These are phyloP conservation scores for Glossophaga mutica DNA, from an alignment of 2,797 vertebrate species.

Conservation along the genomic window DNA sequence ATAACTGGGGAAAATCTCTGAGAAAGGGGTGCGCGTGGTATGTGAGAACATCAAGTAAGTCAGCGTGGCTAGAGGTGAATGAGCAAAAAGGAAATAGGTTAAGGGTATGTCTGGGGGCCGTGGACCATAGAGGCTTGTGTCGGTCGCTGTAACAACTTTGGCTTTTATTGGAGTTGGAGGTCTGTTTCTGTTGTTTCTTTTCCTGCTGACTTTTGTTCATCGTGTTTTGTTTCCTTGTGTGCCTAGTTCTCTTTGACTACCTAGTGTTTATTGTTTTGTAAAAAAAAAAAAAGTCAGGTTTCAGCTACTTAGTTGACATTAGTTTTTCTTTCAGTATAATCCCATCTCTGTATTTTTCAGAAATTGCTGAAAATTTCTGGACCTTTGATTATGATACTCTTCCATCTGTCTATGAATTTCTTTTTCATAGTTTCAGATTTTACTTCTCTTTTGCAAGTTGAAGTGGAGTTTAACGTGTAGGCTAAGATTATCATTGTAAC, in stretches of 20 bases:
- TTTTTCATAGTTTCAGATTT: background rate
- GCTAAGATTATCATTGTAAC: background rate
- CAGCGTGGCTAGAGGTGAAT: background rate
- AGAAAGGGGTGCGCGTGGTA: background rate
- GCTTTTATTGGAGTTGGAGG: background rate
- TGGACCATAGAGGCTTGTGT: background rate
- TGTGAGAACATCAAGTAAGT: background rate
- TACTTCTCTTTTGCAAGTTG: background rate
- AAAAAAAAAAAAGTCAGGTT: background rate
- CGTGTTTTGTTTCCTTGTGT: background rate
- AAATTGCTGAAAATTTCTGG: background rate
- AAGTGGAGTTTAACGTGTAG: background rate
- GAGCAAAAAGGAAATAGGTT: background rate
- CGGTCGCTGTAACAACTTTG: background rate
- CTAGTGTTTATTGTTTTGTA: background rate
- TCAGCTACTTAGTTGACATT: background rate
- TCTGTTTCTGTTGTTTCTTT: background rate
- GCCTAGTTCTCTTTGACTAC: background rate
- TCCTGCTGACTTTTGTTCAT: background rate
- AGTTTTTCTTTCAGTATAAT: background rate
- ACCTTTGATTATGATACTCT: background rate
- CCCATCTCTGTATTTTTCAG: background rate
- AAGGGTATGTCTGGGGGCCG: background rate
- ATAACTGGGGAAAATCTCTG: background rate
- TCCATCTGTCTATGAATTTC: background rate